phyloP scores from a whole-genome alignment of 2,888 invertebrate species.

The Axea sp. region DNA sequence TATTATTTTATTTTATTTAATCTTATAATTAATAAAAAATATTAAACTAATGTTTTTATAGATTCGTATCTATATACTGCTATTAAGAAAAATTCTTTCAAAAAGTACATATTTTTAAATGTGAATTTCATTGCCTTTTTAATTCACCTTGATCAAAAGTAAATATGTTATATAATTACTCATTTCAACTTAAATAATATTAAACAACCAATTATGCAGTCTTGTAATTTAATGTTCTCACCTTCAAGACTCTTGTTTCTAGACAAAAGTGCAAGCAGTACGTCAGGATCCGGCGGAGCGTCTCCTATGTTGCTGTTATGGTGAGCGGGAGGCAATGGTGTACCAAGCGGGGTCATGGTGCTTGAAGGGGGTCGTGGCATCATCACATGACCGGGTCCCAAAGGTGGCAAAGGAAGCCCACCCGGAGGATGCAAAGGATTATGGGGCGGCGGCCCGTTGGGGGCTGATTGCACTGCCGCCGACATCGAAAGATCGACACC shows the following conservation, averaged over 20 bases:
- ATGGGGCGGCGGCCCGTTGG: slow-evolving; percentile 66
- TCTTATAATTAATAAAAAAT: too few relatives aligned
- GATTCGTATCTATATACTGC: too few relatives aligned
- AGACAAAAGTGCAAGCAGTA: slow-evolving; percentile 89
- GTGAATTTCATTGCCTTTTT: too few relatives aligned
- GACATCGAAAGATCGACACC: slow-evolving; percentile 79
- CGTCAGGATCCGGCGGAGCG: slow-evolving; percentile 89
- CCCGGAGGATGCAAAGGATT: slow-evolving; percentile 63
- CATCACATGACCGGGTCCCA: slow-evolving; percentile 68
- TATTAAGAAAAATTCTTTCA: too few relatives aligned
- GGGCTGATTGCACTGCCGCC: slow-evolving; percentile 75
- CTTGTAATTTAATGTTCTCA: too few relatives aligned
- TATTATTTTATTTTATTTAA: too few relatives aligned
- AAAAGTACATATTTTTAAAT: too few relatives aligned
- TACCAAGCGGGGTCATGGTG: slow-evolving; percentile 65
- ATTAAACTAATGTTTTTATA: too few relatives aligned
- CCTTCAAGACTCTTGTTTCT: slow-evolving; percentile 95
- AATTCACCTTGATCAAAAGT: too few relatives aligned
- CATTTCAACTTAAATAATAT: too few relatives aligned
- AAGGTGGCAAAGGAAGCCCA: slow-evolving; percentile 64
- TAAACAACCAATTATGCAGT: too few relatives aligned
- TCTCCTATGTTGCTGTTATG: slow-evolving; percentile 69
- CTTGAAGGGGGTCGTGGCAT: slow-evolving; percentile 71
- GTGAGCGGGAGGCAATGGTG: slow-evolving; percentile 77
- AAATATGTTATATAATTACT: too few relatives aligned